phyloP scores from a whole-genome alignment of 2,113 vertebrate genomes.

The Thamnophis sirtalis region DNA sequence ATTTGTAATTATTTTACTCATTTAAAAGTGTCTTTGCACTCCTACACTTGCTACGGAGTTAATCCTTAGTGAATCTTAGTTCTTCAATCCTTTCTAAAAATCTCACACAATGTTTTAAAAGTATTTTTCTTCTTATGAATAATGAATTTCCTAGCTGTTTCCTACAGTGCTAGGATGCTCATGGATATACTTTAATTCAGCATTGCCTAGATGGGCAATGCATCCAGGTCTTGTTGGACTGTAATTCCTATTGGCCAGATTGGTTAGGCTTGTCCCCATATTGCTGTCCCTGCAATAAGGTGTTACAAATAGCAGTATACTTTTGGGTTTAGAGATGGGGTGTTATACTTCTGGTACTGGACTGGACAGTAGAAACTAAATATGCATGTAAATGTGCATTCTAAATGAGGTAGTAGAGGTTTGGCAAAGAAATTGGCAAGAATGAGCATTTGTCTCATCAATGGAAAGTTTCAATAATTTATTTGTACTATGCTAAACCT shows the following conservation, averaged over 20 bases:
- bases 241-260: neutral
- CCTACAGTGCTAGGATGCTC: neutral
- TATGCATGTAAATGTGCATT: neutral
- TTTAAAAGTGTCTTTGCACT: neutral
- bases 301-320: neutral
- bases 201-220: neutral
- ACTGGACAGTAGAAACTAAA: neutral
- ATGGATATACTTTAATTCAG: neutral
- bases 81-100: neutral
- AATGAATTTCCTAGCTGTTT: neutral
- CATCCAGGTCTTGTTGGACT: neutral
- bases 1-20: neutral
- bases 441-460: neutral
- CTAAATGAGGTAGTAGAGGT: neutral
- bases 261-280: neutral
- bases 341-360: neutral
- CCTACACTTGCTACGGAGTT: neutral
- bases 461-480: neutral
- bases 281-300: neutral
- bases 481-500: neutral
- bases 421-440: neutral
- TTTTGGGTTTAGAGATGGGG: neutral
- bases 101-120: neutral
- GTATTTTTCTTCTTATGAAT: neutral
- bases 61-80: neutral